phyloP scores from a whole-genome alignment of 1,140 invertebrate species.

The Leptinotarsa texana region DNA sequence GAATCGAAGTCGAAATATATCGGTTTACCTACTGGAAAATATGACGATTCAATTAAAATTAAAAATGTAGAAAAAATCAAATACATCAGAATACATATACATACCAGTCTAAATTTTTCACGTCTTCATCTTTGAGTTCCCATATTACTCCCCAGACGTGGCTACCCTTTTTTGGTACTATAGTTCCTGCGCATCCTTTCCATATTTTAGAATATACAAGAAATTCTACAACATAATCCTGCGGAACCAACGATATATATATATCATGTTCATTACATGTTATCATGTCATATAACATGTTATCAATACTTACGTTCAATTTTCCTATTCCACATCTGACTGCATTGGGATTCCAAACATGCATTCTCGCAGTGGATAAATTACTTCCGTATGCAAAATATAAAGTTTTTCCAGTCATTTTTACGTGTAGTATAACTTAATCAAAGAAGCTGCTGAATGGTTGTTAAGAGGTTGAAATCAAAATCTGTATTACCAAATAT shows the following conservation, averaged over 20 bases:
- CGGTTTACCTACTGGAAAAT: no score
- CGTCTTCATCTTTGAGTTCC: conserved; percentile 70
- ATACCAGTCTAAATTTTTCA: conserved; percentile 63
- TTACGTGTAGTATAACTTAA: no score
- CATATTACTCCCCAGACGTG: conserved; percentile 80
- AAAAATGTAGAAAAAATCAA: no score
- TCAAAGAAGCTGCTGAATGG: no score
- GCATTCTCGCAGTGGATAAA: conserved; percentile 68
- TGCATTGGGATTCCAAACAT: conserved; percentile 70
- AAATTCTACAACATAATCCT: conserved; percentile 77
- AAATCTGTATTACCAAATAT: no score
- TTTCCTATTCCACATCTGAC: conserved; percentile 62
- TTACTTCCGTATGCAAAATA: conserved; percentile 84
- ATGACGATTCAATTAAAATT: no score
- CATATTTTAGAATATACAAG: conserved; percentile 68
- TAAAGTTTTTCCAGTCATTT: conserved; percentile 57
- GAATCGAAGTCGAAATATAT: no score
- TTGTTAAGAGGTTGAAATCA: no score
- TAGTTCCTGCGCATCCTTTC: conserved; percentile 76
- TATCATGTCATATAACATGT: no score
- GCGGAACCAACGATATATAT: not conserved
- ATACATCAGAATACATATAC: no score
- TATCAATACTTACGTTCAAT: conserved; percentile 47
- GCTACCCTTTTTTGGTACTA: conserved; percentile 63
- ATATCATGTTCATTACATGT: no score